Base-by-base conservation (phyloP, 2,888 invertebrate genomes). In the Cryptus viduatorius region DNA sequence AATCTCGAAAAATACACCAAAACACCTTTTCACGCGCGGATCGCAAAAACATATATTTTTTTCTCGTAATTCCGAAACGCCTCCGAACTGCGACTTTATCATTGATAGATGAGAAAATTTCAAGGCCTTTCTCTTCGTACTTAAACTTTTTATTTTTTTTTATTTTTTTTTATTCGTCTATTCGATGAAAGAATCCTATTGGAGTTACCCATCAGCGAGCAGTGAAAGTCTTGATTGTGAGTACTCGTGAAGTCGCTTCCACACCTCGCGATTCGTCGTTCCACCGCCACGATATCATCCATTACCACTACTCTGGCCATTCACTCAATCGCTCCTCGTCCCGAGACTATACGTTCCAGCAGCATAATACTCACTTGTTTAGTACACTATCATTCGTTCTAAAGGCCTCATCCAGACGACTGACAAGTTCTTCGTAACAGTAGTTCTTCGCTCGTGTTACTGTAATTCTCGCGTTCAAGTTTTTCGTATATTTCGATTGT, bases 321-420 rank as follows among this genome's bases (percentile, higher is more conserved):
- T 85, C 86, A 86, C 84, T 77, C 82, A 84, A 81, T 82, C 83
- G 65, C 81, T 77, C 76, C 82, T 79, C 59, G 73, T 56, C 69
- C 37, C 88, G 88, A 89, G 89, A 87, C 85, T 87, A 37, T 87
- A 88, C 87, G 87, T 84, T 90, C 89, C 88, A 87, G 88, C 87
- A 82, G 75, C 67, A 82, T 89, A 90, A 91, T 89, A 90, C 88
- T 90, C 90, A 87, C 90, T 91, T 91, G 91, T 91, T 91, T 91
- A 91, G 92, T 92, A 24, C 68, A 64, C 72, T 79, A 89, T 88
- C 89, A 86, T 86, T 90, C 89, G 89, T 87, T 88, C 84, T 87
- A 83, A 86, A 88, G 87, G 86, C 84, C 84, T 86, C 89, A 87
- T 86, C 89, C 84, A 78, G 44, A 75, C 77, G 81, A 80, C 42